A percentile compares a stretch with the other conserved stretches of the same genome.
phyloP scores from a whole-genome alignment of 2,888 invertebrate species.

The Gastracanthus pulcherrimus region DNA sequence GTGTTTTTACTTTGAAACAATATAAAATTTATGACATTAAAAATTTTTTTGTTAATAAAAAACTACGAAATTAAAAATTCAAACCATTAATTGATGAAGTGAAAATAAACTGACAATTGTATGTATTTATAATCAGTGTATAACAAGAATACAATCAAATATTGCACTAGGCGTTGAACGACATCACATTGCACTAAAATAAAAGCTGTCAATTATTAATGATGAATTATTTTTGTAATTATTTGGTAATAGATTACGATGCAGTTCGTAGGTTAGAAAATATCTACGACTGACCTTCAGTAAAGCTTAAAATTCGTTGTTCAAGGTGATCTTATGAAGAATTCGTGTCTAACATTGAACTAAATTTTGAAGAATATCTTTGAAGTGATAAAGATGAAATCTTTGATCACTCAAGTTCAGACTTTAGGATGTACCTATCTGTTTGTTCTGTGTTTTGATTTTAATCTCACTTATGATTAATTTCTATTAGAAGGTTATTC shows the following conservation, averaged over 20 bases:
- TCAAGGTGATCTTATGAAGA: not conserved
- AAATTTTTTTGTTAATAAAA: no score
- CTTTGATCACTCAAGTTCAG: not conserved
- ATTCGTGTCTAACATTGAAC: not conserved
- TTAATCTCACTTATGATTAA: no score
- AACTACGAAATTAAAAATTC: no score
- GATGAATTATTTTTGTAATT: not conserved
- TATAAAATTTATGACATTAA: no score
- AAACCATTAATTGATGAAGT: no score
- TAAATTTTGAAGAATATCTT: not conserved
- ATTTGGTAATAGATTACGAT: not conserved
- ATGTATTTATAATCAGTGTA: not conserved
- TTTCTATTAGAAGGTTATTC: no score
- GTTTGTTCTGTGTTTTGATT: no score
- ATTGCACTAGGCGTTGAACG: not conserved
- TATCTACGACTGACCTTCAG: not conserved
- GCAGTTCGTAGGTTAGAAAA: constrained; percentile 8
- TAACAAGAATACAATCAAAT: not conserved
- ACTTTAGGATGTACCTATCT: no score
- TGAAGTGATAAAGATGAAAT: not conserved
- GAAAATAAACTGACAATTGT: no score
- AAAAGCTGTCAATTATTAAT: not conserved
- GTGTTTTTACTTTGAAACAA: no score
- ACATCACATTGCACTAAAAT: not conserved
- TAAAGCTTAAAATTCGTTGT: not conserved